Evolutionary conservation across 2,797 vertebrate species (phyloP).

Genomic region (Setipinna tenuifilis): DNA sequence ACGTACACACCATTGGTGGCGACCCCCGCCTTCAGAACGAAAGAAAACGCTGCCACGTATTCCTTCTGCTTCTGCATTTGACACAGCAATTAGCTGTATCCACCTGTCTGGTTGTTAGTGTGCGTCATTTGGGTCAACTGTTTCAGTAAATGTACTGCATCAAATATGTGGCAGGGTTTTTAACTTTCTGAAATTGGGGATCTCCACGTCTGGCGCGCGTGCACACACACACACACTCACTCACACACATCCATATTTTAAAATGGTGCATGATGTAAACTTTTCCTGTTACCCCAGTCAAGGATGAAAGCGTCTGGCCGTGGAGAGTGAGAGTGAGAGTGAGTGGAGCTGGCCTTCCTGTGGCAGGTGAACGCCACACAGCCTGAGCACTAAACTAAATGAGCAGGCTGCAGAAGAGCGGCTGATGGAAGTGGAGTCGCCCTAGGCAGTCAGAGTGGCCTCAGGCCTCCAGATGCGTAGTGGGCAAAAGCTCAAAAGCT

Average conservation of each 20-base stretch:
- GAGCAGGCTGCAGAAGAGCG: neutral
- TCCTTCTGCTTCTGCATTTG: no score
- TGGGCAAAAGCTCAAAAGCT: neutral
- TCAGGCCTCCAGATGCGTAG: neutral
- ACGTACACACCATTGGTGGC: no score
- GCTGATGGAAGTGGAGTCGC: neutral
- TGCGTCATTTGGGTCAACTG: no score
- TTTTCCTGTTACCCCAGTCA: slow-evolving; percentile 75
- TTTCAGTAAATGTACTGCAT: slow-evolving; percentile 47
- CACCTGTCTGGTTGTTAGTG: no score
- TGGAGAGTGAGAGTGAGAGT: slow-evolving; percentile 31
- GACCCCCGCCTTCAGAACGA: no score
- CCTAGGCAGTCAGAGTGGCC: neutral
- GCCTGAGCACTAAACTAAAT: neutral
- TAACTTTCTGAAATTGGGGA: no score
- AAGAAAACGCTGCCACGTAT: no score
- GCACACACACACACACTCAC: no score
- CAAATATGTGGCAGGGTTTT: no score
- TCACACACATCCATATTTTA: slow-evolving; percentile 58
- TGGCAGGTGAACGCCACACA: slow-evolving; percentile 48
- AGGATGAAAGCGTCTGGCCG: slow-evolving; percentile 50
- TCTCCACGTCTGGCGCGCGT: no score
- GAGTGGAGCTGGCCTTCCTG: slow-evolving; percentile 21
- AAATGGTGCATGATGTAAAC: slow-evolving; percentile 62
- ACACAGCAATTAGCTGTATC: no score